phyloP scores from a whole-genome alignment of 2,888 invertebrate species.

The Pollenia labialis region DNA sequence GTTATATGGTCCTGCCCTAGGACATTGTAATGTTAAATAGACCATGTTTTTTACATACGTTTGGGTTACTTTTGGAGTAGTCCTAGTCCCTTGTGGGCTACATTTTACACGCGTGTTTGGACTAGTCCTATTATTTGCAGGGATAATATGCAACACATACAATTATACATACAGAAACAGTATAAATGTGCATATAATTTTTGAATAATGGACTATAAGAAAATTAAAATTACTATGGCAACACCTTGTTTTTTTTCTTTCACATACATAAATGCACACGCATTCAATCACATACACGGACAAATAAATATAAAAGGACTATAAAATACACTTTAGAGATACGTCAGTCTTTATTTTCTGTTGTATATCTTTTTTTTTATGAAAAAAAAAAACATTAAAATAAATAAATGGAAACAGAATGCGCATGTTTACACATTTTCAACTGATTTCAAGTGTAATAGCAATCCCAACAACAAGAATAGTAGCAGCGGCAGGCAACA shows the following conservation, averaged over 20 bases:
- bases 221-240: conserved; percentile 57
- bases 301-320: background rate
- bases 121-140: too few species aligned
- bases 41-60: too few species aligned
- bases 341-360: background rate
- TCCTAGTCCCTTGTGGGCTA: too few species aligned
- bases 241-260: conserved; percentile 19
- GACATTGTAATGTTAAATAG: too few species aligned
- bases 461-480: background rate
- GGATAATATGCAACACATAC: background rate
- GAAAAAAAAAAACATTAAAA: conserved; percentile 39
- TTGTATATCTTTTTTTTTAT: background rate
- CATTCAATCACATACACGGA: background rate
- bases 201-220: conserved; percentile 30
- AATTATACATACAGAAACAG: background rate
- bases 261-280: background rate
- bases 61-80: too few species aligned
- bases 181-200: background rate
- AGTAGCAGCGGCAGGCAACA: background rate
- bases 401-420: conserved; percentile 50
- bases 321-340: conserved; percentile 17
- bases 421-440: conserved; percentile 61
- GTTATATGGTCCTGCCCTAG: too few species aligned
- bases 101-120: too few species aligned
- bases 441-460: conserved; percentile 47